Base-by-base conservation (phyloP, 2,888 invertebrate genomes). In the Lymantria dispar region DNA sequence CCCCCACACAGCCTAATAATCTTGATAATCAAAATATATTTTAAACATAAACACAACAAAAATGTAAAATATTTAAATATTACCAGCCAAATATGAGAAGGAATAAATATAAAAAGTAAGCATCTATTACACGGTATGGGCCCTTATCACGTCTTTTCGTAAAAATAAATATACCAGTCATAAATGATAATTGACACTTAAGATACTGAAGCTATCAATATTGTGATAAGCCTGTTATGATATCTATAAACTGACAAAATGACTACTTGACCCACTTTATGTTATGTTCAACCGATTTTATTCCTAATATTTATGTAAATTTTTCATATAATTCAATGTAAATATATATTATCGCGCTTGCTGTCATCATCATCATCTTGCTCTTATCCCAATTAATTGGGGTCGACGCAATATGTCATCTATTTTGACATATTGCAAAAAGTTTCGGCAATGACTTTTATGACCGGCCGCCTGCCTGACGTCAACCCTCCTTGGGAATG, bases 101-200 rank as follows among this genome's bases (percentile, higher is more conserved):
- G 37, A 47, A 53, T 47, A 47, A 47, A 38, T 50, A 60, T 64
- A 59, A 63, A 60, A 59, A 47, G 8, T 54, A 58, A 62, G 62
- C 53, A 59, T 50, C 60, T 63, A 58, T 67, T 64, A 63, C 53
- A 58, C 51, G 53, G 30, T 38, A 62, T 43, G 54, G 45, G 48
- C 53, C 53, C 59, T 62, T 44, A 44, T 51, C 58, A 68, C 66
- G 52, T 63, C 69, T 67, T 59, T 59, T 57, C 59, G 52, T 55
- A 58, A 68, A 74, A 74, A 70, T 61, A 70, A 70, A 72, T 71
- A 60, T 50, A 54, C 68, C 58, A 67, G 67, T 74, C 76, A 77
- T 77, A 78, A 75, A 73, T 78, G 70, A 68, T 77, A 80, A 78
- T 78, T 74, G 80, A 74, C 74, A 74, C 72, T 74, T 69, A 70